Conservation (phyloP, 2,797 vertebrate genomes). For the Takifugu rubripes region DNA sequence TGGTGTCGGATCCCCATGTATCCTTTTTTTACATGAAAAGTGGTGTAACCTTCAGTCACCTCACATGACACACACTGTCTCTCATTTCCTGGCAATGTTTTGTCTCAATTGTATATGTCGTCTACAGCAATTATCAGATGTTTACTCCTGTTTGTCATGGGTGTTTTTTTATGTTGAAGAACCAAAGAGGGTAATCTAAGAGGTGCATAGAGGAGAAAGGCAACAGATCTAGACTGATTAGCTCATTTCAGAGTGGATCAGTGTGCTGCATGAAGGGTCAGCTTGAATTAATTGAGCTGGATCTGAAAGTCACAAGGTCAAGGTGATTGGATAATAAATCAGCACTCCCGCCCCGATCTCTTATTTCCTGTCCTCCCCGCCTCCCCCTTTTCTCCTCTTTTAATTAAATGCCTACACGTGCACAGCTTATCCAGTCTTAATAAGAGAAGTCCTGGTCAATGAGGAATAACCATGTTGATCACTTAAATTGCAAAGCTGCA, state of each 20-base stretch:
- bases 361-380: slow-evolving; percentile 8
- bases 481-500: slow-evolving; percentile 23
- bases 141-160: no score
- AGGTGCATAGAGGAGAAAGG: slow-evolving; percentile 5
- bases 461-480: slow-evolving; percentile 28
- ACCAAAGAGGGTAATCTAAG: slow-evolving; percentile 13
- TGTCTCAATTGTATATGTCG: slow-evolving; percentile 26
- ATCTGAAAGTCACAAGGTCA: slow-evolving; percentile 68
- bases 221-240: slow-evolving; percentile 29
- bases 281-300: slow-evolving; percentile 70
- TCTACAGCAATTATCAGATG: neutral
- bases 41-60: slow-evolving; percentile 42
- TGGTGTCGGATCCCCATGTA: slow-evolving; percentile 10
- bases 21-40: slow-evolving; percentile 13
- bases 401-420: slow-evolving; percentile 71
- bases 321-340: slow-evolving; percentile 76
- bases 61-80: slow-evolving; percentile 32
- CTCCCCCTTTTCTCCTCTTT: slow-evolving; percentile 30
- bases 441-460: slow-evolving; percentile 54
- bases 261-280: slow-evolving; percentile 43
- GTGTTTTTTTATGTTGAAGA: slow-evolving; percentile 6
- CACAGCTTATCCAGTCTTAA: slow-evolving; percentile 64
- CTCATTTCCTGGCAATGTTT: slow-evolving; percentile 41
- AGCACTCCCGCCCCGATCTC: slow-evolving; percentile 28
- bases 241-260: slow-evolving; percentile 55